Percentiles rank a stretch among this genome's conserved stretches.
phyloP scores from a whole-genome alignment of 2,888 invertebrate species.

The Ichneumon xanthorius region DNA sequence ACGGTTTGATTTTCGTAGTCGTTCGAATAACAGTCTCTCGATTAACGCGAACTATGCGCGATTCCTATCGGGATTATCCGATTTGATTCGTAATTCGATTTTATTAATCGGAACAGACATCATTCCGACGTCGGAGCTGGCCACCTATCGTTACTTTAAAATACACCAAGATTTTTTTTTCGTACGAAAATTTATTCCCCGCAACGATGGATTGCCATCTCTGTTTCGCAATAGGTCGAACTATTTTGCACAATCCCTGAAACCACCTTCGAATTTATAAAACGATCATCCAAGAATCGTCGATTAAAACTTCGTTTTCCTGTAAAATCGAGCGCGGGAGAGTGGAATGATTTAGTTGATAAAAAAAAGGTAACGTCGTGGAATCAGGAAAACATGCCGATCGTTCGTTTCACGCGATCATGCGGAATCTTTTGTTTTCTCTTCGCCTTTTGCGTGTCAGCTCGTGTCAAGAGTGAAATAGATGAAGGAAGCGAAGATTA shows the following conservation, averaged over 20 bases:
- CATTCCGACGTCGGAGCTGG: neutral
- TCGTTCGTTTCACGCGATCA: slow-evolving; percentile 8
- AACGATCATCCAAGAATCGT: neutral
- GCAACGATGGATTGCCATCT: neutral
- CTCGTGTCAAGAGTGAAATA: slow-evolving; percentile 26
- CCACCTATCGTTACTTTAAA: neutral
- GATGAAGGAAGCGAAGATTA: slow-evolving; percentile 9
- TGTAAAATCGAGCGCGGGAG: neutral
- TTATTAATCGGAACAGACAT: neutral
- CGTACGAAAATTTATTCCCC: neutral
- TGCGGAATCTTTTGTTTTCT: neutral
- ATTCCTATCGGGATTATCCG: neutral
- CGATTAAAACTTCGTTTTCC: neutral
- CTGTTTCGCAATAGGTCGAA: neutral
- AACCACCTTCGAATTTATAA: slow-evolving; percentile 1
- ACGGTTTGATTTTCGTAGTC: slow-evolving; percentile 17
- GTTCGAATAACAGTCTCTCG: slow-evolving; percentile 9
- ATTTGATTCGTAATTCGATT: slow-evolving; percentile 13
- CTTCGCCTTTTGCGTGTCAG: neutral
- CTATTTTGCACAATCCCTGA: slow-evolving; percentile 1
- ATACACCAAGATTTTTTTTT: slow-evolving; percentile 6
- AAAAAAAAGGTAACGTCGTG: neutral
- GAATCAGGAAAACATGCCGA: slow-evolving; percentile 6
- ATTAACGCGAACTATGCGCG: neutral
- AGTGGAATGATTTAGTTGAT: slow-evolving; percentile 10